phyloP scores from a whole-genome alignment of 1,140 invertebrate species.

The Archivesica marissinica region DNA sequence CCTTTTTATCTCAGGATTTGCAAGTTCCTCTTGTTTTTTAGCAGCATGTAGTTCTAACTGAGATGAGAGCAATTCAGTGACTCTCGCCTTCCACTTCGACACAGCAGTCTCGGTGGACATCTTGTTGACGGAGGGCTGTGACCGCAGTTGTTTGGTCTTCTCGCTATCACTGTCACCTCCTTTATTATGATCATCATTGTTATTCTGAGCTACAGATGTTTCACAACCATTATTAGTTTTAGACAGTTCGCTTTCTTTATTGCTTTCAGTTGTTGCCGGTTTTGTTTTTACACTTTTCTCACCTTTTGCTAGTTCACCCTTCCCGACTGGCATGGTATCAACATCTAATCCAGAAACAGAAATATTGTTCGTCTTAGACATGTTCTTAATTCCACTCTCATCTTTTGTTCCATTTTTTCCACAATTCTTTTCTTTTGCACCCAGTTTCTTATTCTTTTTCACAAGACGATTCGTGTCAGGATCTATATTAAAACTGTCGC shows the following conservation, averaged over 20 bases:
- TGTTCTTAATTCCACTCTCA: not conserved
- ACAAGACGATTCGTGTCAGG: not conserved
- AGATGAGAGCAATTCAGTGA: conserved; percentile 36
- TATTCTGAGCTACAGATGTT: not conserved
- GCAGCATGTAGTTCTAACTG: conserved; percentile 52
- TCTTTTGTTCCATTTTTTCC: conserved; percentile 7
- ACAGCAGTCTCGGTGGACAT: conserved; percentile 45
- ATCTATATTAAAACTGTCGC: conserved; percentile 11
- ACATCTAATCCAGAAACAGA: not conserved
- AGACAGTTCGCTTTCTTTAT: not conserved
- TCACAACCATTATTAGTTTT: conserved; percentile 20
- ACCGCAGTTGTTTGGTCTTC: not conserved
- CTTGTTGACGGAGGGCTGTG: conserved; percentile 43
- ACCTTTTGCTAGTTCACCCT: not conserved
- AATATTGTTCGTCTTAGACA: not conserved
- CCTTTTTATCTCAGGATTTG: conserved; percentile 29
- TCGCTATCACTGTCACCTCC: conserved; percentile 31
- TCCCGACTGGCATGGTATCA: not conserved
- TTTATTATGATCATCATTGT: conserved; percentile 42
- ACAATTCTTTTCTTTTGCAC: not conserved
- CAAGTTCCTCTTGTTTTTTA: conserved; percentile 46
- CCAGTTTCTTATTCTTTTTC: not conserved
- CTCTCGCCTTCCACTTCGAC: conserved; percentile 47
- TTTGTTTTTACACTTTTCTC: not conserved
- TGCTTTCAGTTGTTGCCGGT: not conserved